Conservation (phyloP, 2,113 vertebrate species). For the Plecturocebus donacophilus region DNA sequence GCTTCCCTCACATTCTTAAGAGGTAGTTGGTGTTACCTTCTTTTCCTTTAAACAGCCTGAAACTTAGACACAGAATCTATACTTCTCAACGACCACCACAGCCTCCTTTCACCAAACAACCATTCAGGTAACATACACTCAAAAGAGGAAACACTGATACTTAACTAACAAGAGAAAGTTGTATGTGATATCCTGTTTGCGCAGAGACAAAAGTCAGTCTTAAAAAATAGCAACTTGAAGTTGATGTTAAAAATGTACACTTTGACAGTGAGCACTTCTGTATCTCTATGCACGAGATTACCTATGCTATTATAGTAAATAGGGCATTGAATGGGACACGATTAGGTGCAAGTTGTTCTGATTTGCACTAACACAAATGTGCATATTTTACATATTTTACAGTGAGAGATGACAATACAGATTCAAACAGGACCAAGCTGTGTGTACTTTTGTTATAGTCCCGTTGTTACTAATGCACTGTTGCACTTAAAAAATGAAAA, state of each 20-base stretch:
- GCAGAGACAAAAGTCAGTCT: conserved; percentile 49
- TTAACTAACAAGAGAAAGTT: conserved; percentile 59
- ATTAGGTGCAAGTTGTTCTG: neutral
- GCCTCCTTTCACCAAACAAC: conserved; percentile 13
- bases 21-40: neutral
- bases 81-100: neutral
- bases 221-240: conserved; percentile 43
- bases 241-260: conserved; percentile 17
- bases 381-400: neutral
- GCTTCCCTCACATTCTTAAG: conserved; percentile 22
- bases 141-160: conserved; percentile 5
- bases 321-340: neutral
- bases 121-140: neutral
- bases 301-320: neutral
- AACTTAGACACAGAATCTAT: conserved; percentile 41
- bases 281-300: conserved; percentile 52
- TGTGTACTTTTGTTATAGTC: neutral
- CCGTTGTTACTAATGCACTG: neutral
- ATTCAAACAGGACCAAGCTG: neutral
- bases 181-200: conserved; percentile 51
- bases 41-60: conserved; percentile 48
- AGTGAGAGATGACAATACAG: neutral
- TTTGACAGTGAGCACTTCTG: neutral
- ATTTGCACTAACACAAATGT: neutral
- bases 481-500: neutral